Evolutionary conservation across 2,113 vertebrate genomes (phyloP).

Genomic region (Tetrax tetrax): DNA sequence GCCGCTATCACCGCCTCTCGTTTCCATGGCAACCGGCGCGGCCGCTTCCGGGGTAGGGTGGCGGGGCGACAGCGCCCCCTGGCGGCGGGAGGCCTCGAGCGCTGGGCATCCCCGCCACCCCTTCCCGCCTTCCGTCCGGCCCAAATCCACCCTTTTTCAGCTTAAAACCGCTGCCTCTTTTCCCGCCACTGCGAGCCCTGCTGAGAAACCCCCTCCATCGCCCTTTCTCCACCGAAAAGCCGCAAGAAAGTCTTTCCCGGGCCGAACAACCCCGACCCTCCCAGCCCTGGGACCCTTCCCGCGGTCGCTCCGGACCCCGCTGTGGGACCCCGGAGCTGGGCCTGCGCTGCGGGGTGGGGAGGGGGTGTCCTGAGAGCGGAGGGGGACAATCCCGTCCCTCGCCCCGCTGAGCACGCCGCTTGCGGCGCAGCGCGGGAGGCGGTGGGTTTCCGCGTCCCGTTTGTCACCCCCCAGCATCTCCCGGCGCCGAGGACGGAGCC

Average conservation of each 20-base stretch:
- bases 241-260: background rate
- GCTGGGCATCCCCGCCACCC: too few relatives aligned
- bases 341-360: accelerated
- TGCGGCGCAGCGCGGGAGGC: accelerated
- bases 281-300: background rate
- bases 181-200: accelerated
- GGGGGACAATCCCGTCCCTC: background rate
- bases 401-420: accelerated
- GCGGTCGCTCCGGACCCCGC: background rate
- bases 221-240: accelerated
- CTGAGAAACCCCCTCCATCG: background rate
- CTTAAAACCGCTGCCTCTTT: too few relatives aligned
- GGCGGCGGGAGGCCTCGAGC: too few relatives aligned
- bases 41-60: too few relatives aligned
- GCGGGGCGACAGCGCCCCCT: too few relatives aligned
- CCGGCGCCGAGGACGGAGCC: background rate
- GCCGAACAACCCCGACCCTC: background rate
- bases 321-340: background rate
- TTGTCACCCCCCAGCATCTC: background rate
- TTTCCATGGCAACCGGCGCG: too few relatives aligned
- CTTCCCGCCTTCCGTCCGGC: too few relatives aligned
- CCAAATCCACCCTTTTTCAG: too few relatives aligned
- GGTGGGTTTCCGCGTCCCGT: accelerated
- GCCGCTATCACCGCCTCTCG: too few relatives aligned
- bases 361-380: accelerated